These are phyloP conservation scores for Hassar affinis DNA, from an alignment of 2,113 vertebrate genomes.

Conservation along the genomic window DNA sequence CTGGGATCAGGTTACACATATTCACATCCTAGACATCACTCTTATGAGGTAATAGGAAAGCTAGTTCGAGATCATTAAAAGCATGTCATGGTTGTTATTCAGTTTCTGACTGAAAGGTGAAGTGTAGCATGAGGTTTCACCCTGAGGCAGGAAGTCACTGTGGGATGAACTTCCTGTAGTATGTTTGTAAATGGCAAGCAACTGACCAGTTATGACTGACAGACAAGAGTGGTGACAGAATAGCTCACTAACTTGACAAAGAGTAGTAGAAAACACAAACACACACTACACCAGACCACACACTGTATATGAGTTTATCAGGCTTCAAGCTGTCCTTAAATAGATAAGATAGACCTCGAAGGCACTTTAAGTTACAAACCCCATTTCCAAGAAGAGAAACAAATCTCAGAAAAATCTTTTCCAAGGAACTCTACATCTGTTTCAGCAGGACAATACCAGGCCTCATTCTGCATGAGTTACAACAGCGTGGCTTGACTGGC, in stretches of 20 bases:
- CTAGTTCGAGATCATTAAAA: constrained; percentile 19
- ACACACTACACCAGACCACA: not conserved
- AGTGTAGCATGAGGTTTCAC: constrained; percentile 26
- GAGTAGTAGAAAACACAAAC: not conserved
- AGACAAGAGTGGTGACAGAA: constrained; percentile 28
- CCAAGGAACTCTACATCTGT: too few relatives aligned
- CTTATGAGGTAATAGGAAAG: constrained; percentile 14
- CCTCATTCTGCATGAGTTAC: too few relatives aligned
- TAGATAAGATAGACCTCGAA: not conserved
- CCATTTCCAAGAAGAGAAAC: too few relatives aligned
- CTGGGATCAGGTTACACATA: constrained; percentile 22
- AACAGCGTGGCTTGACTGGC: too few relatives aligned
- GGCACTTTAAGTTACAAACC: too few relatives aligned
- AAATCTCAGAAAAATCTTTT: too few relatives aligned
- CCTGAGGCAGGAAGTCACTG: constrained; percentile 16
- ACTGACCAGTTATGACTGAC: constrained; percentile 12
- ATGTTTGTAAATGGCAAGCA: constrained; percentile 38
- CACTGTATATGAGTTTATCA: not conserved
- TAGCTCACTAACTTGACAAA: constrained; percentile 12
- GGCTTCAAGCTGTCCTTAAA: constrained; percentile 3
- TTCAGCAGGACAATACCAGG: too few relatives aligned
- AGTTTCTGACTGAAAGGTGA: constrained; percentile 19
- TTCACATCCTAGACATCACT: constrained; percentile 17
- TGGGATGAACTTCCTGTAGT: constrained; percentile 24
- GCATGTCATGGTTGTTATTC: constrained; percentile 32